These are phyloP conservation scores for Pocillopora meandrina DNA, from an alignment of 92 coral and sea anemone species.

Conservation along the genomic window DNA sequence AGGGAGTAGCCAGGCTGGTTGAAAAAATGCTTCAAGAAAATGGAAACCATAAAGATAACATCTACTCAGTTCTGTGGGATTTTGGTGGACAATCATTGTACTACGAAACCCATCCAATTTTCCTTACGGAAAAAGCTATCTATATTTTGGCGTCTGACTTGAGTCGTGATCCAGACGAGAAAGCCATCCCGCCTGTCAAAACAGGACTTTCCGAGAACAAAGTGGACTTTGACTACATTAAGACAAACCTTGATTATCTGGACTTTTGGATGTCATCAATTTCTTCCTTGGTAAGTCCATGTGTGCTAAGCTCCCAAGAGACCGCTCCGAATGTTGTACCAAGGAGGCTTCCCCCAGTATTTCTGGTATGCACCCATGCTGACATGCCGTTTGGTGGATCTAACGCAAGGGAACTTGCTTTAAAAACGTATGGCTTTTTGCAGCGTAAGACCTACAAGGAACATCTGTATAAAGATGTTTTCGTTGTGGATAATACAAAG, in stretches of 20 bases:
- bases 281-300: neutral
- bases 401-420: slow-evolving; percentile 17
- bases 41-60: neutral
- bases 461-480: slow-evolving; percentile 13
- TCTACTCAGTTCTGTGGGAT: neutral
- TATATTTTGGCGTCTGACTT: neutral
- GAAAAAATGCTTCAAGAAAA: neutral
- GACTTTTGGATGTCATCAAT: slow-evolving; percentile 54
- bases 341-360: slow-evolving; percentile 24
- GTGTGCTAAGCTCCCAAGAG: neutral
- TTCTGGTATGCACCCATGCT: slow-evolving; percentile 46
- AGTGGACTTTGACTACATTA: neutral
- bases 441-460: neutral
- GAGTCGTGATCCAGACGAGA: slow-evolving; percentile 17
- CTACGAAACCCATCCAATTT: slow-evolving; percentile 52
- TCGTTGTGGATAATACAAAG: slow-evolving; percentile 48
- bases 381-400: slow-evolving; percentile 37
- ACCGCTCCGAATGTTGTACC: neutral
- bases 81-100: slow-evolving; percentile 4
- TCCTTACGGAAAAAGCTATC: slow-evolving; percentile 11
- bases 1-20: too few species aligned
- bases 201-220: neutral
- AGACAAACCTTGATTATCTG: slow-evolving; percentile 37
- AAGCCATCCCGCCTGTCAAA: slow-evolving; percentile 28
- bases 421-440: slow-evolving; percentile 16